Evolutionary conservation across 2,888 invertebrate genomes (phyloP).

Genomic region (Leptinotarsa peninsularis): DNA sequence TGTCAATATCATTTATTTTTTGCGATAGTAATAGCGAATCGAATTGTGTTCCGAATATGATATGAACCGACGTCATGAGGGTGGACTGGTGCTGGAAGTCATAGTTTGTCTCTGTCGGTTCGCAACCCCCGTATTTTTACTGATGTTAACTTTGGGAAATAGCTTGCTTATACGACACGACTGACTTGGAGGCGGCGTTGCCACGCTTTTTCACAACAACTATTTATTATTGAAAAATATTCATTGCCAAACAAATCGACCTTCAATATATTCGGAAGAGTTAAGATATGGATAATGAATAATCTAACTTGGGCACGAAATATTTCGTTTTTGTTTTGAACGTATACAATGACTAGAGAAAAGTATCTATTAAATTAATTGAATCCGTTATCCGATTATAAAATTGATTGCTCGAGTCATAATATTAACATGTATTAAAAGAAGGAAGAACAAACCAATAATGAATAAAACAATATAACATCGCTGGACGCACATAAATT

Average conservation of each 20-base stretch:
- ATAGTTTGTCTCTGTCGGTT: background rate
- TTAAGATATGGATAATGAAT: too few species aligned
- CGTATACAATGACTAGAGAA: too few species aligned
- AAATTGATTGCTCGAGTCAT: too few species aligned
- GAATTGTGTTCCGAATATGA: background rate
- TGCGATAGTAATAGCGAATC: background rate
- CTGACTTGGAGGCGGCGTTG: constrained; percentile 28
- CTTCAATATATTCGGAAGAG: too few species aligned
- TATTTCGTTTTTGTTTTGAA: too few species aligned
- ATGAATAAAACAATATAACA: too few species aligned
- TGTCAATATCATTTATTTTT: background rate
- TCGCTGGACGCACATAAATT: background rate
- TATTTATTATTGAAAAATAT: background rate
- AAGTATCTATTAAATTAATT: too few species aligned
- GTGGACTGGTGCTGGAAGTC: background rate
- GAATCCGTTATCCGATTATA: too few species aligned
- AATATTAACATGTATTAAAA: too few species aligned
- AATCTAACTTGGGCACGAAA: too few species aligned
- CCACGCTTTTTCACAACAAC: background rate
- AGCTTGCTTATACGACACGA: constrained; percentile 20
- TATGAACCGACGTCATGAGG: constrained; percentile 26
- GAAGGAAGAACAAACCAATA: too few species aligned
- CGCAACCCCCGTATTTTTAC: constrained; percentile 20
- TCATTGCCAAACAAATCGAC: background rate
- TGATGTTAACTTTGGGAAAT: constrained; percentile 18